These are phyloP conservation scores for Pteropus rufus DNA, from an alignment of 2,797 vertebrate genomes.

Conservation along the genomic window DNA sequence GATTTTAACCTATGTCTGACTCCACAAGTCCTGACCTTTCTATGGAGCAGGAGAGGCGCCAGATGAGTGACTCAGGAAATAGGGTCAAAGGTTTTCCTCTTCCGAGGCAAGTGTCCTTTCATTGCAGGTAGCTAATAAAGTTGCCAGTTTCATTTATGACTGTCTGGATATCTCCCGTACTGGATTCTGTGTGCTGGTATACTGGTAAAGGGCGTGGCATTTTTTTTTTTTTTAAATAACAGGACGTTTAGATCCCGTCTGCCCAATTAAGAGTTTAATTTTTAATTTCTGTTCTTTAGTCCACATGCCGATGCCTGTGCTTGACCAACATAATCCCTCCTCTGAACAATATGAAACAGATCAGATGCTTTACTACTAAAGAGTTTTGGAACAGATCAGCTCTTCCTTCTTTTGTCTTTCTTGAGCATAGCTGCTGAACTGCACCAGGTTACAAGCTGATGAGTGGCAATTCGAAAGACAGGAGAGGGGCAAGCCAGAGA, in stretches of 20 bases:
- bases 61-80: conserved; percentile 44
- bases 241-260: neutral
- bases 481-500: neutral
- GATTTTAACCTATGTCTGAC: neutral
- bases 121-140: neutral
- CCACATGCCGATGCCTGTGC: neutral
- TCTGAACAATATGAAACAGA: neutral
- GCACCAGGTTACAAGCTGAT: neutral
- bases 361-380: neutral
- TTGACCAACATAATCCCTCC: neutral
- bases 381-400: neutral
- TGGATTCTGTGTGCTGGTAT: neutral
- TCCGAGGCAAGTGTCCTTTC: neutral
- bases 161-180: neutral
- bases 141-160: neutral
- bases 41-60: neutral
- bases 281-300: neutral
- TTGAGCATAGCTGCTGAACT: neutral
- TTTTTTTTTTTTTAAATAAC: neutral
- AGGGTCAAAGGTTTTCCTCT: conserved; percentile 17
- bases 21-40: conserved; percentile 14
- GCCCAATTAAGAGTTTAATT: neutral
- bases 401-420: neutral
- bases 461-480: neutral
- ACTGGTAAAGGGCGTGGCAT: neutral